Base-by-base conservation (phyloP, 2,888 invertebrate species). In the Cataglyphis altisquamis region DNA sequence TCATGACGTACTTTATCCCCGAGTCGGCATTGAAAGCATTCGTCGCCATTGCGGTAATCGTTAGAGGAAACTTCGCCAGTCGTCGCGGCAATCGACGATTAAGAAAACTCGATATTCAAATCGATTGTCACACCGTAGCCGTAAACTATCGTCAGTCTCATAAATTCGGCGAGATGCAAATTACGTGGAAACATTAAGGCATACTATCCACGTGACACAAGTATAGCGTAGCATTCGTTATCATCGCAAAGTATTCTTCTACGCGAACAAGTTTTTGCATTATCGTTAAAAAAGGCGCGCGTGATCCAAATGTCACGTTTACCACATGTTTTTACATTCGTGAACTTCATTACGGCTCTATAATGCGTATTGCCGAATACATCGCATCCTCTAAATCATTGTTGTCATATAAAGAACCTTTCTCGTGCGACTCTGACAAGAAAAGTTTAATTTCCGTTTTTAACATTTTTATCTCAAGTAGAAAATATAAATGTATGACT, bases 161-260 rank as follows among this genome's bases (percentile, higher is more conserved):
- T 89, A 89, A 89, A 89, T 88, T 84, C 78, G 29, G 32, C 77
- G 60, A 82, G 77, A 87, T 87, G 84, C 85, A 89, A 89, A 89
- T 82, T 85, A 57, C 63, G 12, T 21, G 36, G 60, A 62, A 67
- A 21, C 52, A 63, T 32, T 41, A 29, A 21, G 63, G 70, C 62
- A 57, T 32, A 72, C 57, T 29, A 62, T 29, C 39, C 18, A 15
- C 32, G 86, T 80, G 68, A 80, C 82, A 63, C 82, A 63, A 62
- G 82, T 64, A 78, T 62, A 52, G 48, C 55, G 9, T 48, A 32
- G 60, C 45, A 45, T 48, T 12, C 36, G 63, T 60, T 55, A 63
- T 32, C 74, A 57, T 62, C n/a, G 83, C 39, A 3, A 74, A 81
- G 82, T 86, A 88, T 88, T 85, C 83, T 83, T 67, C 84, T 36